These are phyloP conservation scores for Reticulitermes lucifugus DNA, from an alignment of 2,888 invertebrate species.

Conservation along the genomic window DNA sequence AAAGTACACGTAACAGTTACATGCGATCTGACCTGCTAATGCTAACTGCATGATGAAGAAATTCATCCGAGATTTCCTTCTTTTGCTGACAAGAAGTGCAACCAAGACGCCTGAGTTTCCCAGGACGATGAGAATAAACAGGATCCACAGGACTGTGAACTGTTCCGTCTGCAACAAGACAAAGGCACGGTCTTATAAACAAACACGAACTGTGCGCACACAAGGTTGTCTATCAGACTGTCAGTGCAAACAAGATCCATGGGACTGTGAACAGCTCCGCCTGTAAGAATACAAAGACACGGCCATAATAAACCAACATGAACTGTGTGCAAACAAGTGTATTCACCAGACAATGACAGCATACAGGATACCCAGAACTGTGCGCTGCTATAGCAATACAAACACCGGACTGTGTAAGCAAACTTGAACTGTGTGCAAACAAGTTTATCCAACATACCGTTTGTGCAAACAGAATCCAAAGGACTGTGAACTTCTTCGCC, in stretches of 20 bases:
- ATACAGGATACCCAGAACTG: slow-evolving; percentile 87
- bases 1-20: not conserved
- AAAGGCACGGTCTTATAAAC: slow-evolving; percentile 25
- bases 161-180: slow-evolving; percentile 81
- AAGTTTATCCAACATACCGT: slow-evolving; percentile 68
- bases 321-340: slow-evolving; percentile 75
- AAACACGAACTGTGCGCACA: not conserved
- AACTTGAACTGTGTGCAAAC: not conserved
- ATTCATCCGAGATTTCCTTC: slow-evolving; percentile 92
- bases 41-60: slow-evolving; percentile 96
- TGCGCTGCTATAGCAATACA: slow-evolving; percentile 80
- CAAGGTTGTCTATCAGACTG: slow-evolving; percentile 65
- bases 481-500: slow-evolving; percentile 88
- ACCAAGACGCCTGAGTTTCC: slow-evolving; percentile 90
- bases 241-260: slow-evolving; percentile 83
- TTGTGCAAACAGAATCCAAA: slow-evolving; percentile 83
- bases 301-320: not conserved
- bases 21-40: slow-evolving; percentile 79
- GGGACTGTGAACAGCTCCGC: slow-evolving; percentile 88
- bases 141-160: slow-evolving; percentile 86
- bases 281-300: slow-evolving; percentile 68
- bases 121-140: slow-evolving; percentile 86
- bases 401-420: not conserved
- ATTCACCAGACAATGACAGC: slow-evolving; percentile 89
- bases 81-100: slow-evolving; percentile 84